Evolutionary conservation across 2,113 vertebrate species (phyloP).

Genomic region (Chaetura pelagica): DNA sequence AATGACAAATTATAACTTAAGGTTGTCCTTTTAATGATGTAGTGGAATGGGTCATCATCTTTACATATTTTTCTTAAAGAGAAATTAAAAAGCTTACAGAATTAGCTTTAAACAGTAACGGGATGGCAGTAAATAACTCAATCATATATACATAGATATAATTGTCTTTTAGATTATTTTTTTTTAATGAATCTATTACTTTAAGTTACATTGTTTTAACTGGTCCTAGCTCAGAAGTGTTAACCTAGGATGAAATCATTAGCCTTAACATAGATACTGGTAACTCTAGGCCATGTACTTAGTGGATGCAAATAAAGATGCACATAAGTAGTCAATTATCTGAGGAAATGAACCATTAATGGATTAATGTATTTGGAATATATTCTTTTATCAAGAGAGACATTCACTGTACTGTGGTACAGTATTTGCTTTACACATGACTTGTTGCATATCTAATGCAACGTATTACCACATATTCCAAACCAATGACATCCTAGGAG

Average conservation of each 20-base stretch:
- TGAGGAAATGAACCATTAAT: constrained; percentile 73
- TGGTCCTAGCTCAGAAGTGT: not conserved
- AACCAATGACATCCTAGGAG: not conserved
- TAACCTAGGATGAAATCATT: constrained; percentile 47
- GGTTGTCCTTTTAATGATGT: not conserved
- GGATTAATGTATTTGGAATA: constrained; percentile 67
- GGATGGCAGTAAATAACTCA: not conserved
- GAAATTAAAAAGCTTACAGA: not conserved
- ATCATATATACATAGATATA: no score
- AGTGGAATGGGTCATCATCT: not conserved
- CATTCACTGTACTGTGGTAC: constrained; percentile 45
- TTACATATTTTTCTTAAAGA: not conserved
- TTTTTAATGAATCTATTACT: not conserved
- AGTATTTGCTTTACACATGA: constrained; percentile 58
- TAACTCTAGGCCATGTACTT: constrained; percentile 58
- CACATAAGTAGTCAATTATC: constrained; percentile 69
- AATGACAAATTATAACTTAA: not conserved
- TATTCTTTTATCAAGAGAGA: constrained; percentile 62
- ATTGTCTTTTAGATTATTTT: not conserved
- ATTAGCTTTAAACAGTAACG: not conserved
- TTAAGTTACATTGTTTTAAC: not conserved
- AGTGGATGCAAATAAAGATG: constrained; percentile 58
- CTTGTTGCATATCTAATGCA: constrained; percentile 52
- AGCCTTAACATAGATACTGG: constrained; percentile 16
- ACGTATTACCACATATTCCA: constrained; percentile 22